These are phyloP conservation scores for Sphinx pinastri DNA, from an alignment of 2,888 invertebrate genomes.

Conservation along the genomic window DNA sequence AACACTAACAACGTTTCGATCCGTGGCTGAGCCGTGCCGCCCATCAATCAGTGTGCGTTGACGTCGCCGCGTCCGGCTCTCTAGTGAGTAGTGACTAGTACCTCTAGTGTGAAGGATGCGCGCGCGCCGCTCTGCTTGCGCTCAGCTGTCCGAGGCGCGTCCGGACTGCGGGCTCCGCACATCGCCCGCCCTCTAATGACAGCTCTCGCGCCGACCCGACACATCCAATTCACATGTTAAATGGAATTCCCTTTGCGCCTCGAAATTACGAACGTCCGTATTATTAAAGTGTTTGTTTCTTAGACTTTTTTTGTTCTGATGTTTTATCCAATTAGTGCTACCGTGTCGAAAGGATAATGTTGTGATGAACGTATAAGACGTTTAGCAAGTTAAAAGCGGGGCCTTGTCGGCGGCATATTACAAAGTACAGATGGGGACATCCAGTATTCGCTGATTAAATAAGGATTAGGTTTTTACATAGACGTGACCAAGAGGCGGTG, in stretches of 20 bases:
- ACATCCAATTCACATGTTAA: slow-evolving; percentile 83
- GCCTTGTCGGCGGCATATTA: slow-evolving; percentile 52
- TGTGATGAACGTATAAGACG: slow-evolving; percentile 74
- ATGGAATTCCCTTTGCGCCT: slow-evolving; percentile 80
- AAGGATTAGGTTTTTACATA: slow-evolving; percentile 16
- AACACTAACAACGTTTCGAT: slow-evolving; percentile 77
- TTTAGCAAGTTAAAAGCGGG: slow-evolving; percentile 77
- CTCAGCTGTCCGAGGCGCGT: slow-evolving; percentile 28
- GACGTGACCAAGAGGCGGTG: background rate
- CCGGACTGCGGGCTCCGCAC: slow-evolving; percentile 28
- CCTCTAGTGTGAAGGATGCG: too few relatives aligned
- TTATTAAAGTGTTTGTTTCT: slow-evolving; percentile 83
- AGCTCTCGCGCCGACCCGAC: slow-evolving; percentile 70
- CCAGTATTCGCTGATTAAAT: slow-evolving; percentile 25
- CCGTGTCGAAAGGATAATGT: slow-evolving; percentile 84
- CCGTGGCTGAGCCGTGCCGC: slow-evolving; percentile 53
- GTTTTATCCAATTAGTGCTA: slow-evolving; percentile 83
- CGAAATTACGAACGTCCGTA: slow-evolving; percentile 72
- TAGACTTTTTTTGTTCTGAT: slow-evolving; percentile 74
- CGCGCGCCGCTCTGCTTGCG: background rate
- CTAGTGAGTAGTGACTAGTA: background rate
- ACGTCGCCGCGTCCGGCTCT: slow-evolving; percentile 47
- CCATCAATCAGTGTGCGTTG: slow-evolving; percentile 75
- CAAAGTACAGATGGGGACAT: slow-evolving; percentile 24
- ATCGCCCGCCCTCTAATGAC: slow-evolving; percentile 65